A percentile compares a stretch with the other conserved stretches of the same genome.
phyloP scores from a whole-genome alignment of 2,797 vertebrate species.

The Menidia menidia region DNA sequence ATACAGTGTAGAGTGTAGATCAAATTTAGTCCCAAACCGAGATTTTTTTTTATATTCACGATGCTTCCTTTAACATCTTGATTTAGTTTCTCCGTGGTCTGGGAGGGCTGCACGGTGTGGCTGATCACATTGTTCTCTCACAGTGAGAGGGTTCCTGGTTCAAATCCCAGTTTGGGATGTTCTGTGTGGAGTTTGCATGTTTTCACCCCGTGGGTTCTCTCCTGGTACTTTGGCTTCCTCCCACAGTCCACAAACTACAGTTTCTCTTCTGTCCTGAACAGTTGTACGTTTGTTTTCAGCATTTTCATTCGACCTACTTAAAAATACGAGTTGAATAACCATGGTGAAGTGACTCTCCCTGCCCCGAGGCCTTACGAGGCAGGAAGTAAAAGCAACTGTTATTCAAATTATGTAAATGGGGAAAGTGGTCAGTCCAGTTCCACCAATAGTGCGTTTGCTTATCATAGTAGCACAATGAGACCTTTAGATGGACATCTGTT shows the following conservation, averaged over 20 bases:
- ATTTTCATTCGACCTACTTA: not conserved
- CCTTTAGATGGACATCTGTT: not conserved
- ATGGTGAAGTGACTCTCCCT: not conserved
- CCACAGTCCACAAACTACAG: too few species aligned
- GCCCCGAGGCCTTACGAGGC: not conserved
- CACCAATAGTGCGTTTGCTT: not conserved
- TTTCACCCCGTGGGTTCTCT: too few species aligned
- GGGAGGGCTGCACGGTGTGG: not conserved
- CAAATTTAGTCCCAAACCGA: not conserved
- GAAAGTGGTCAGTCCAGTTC: constrained; percentile 10
- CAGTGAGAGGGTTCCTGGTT: too few species aligned
- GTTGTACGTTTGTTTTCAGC: not conserved
- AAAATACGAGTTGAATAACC: not conserved
- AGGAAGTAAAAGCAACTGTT: constrained; percentile 6
- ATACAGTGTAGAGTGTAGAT: not conserved
- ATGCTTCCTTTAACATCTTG: too few species aligned
- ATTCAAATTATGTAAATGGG: constrained; percentile 15
- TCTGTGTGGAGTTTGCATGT: too few species aligned
- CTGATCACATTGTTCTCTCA: too few species aligned
- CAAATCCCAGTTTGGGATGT: too few species aligned
- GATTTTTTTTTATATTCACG: too few species aligned
- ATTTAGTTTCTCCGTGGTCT: not conserved
- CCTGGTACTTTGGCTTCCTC: too few species aligned
- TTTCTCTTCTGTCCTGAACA: too few species aligned
- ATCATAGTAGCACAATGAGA: not conserved